A percentile compares a stretch with the other conserved stretches of the same genome.
Evolutionary conservation across 2,113 vertebrate species (phyloP).

Genomic region (Anser brachyrhynchus): DNA sequence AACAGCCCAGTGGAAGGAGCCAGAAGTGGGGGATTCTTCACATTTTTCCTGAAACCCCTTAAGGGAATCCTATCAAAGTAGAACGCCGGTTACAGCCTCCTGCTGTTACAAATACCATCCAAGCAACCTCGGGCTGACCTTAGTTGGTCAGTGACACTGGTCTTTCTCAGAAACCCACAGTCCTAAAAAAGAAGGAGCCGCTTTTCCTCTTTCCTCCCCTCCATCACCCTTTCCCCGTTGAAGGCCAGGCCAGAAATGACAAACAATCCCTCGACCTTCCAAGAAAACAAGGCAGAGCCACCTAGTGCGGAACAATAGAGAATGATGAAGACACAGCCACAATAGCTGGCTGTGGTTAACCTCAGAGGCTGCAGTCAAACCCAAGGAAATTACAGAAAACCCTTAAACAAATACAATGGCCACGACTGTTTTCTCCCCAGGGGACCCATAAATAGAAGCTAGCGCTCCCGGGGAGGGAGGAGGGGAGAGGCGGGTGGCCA

Average conservation of each 20-base stretch:
- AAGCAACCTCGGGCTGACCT: conserved; percentile 25
- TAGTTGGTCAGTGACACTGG: not conserved
- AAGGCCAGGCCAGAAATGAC: not conserved
- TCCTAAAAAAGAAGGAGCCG: conserved; percentile 30
- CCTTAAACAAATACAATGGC: conserved; percentile 64
- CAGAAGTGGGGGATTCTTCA: conserved; percentile 19
- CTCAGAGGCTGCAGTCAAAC: conserved; percentile 58
- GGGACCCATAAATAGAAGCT: conserved; percentile 56
- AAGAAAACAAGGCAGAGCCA: conserved; percentile 50
- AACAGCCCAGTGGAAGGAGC: not conserved
- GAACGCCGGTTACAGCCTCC: not conserved
- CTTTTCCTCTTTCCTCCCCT: conserved; percentile 2
- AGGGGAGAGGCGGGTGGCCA: not conserved
- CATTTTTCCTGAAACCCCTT: not conserved
- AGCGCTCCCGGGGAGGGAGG: conserved; percentile 17
- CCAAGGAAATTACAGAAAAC: conserved; percentile 68
- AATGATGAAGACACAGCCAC: conserved; percentile 38
- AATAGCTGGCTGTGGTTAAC: conserved; percentile 61
- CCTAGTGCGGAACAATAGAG: conserved; percentile 39
- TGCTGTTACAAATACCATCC: conserved; percentile 16
- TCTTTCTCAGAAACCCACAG: conserved; percentile 52
- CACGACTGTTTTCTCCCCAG: conserved; percentile 44
- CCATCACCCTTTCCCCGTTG: not conserved
- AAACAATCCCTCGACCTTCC: conserved; percentile 29
- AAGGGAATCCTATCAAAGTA: conserved; percentile 42